These are phyloP conservation scores for Himalopsyche phryganea DNA, from an alignment of 1,140 invertebrate genomes.

Conservation along the genomic window DNA sequence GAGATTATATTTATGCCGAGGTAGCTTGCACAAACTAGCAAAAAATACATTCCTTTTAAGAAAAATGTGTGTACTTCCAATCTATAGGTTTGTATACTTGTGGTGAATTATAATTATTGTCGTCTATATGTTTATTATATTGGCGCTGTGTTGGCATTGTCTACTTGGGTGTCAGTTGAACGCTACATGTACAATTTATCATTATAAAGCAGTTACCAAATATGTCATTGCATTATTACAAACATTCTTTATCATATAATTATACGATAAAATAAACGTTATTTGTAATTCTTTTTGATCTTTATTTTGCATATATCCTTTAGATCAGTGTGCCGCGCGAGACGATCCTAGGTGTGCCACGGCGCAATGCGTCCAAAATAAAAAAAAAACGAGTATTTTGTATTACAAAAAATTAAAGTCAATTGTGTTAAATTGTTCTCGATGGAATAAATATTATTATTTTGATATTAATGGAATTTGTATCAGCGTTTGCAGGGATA, in stretches of 20 bases:
- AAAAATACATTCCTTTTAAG: conserved; percentile 23
- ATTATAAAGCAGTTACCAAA: conserved; percentile 34
- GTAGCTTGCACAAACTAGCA: conserved; percentile 24
- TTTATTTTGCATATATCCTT: no score
- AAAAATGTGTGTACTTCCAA: conserved; percentile 28
- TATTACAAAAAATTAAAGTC: no score
- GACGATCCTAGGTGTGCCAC: no score
- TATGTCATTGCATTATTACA: conserved; percentile 34
- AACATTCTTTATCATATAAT: conserved; percentile 33
- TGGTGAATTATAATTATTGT: not conserved
- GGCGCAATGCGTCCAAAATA: no score
- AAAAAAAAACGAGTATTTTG: no score
- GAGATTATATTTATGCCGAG: not conserved
- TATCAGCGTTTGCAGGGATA: no score
- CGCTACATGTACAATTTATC: conserved; percentile 28
- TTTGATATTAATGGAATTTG: no score
- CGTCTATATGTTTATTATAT: conserved; percentile 5
- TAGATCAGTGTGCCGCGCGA: no score
- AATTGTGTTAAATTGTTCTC: no score
- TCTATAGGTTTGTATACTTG: conserved; percentile 11
- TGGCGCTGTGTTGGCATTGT: conserved; percentile 9
- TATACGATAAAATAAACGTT: conserved; percentile 33
- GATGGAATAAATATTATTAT: no score
- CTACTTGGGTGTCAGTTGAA: conserved; percentile 3
- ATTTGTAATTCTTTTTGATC: conserved; percentile 28